A percentile compares a stretch with the other conserved stretches of the same genome.
Evolutionary conservation across 2,888 invertebrate species (phyloP).

Genomic region (Netelia inedita): DNA sequence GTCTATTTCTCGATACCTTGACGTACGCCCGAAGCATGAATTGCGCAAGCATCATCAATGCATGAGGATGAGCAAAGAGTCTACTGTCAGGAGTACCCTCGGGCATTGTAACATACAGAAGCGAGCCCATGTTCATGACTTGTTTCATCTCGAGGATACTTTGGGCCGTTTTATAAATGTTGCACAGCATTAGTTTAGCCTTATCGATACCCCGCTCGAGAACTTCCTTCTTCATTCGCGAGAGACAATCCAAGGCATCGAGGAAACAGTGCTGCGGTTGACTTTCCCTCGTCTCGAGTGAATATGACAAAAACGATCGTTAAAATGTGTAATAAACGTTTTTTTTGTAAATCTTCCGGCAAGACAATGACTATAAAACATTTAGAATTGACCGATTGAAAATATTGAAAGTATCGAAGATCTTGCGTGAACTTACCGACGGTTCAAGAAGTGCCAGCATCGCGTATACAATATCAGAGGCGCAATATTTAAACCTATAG

Average conservation of each 20-base stretch:
- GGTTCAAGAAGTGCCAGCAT: conserved; percentile 93
- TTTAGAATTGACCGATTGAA: background rate
- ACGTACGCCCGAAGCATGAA: conserved; percentile 91
- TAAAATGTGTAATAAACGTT: background rate
- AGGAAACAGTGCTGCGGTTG: conserved; percentile 90
- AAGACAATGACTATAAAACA: too few species aligned
- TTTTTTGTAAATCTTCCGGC: background rate
- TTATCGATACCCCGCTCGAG: conserved; percentile 89
- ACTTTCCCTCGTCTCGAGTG: conserved; percentile 86
- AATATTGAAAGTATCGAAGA: conserved; percentile 26
- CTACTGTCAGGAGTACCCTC: conserved; percentile 89
- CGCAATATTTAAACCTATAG: conserved; percentile 92
- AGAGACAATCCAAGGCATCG: conserved; percentile 90
- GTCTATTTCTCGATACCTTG: conserved; percentile 88
- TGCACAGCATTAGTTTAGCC: conserved; percentile 90
- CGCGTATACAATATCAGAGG: conserved; percentile 93
- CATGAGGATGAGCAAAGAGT: conserved; percentile 89
- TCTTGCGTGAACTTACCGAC: conserved; percentile 85
- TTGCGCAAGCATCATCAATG: conserved; percentile 89
- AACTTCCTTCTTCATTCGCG: conserved; percentile 87
- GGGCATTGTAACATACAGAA: conserved; percentile 93
- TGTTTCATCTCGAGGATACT: conserved; percentile 92
- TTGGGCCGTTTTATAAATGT: conserved; percentile 92
- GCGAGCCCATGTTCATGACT: conserved; percentile 93
- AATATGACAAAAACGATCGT: conserved; percentile 52